Evolutionary conservation across 2,888 invertebrate species (phyloP), one percentile per base, ranked within the genome.

Genomic region (Megastigmus dorsalis): DNA sequence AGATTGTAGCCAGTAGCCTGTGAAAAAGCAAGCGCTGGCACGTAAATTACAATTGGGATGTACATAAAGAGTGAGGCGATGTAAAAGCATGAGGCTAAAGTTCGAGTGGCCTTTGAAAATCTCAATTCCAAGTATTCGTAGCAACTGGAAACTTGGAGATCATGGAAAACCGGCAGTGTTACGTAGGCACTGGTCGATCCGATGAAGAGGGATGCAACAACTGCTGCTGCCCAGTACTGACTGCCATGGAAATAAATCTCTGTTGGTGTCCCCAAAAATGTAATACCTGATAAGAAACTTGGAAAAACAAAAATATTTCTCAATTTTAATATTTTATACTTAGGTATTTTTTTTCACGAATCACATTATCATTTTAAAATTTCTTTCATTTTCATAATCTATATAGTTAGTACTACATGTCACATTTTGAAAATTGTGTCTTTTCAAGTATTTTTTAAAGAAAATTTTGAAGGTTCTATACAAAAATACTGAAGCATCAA

Each of bases 221-320:
- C 75, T 43, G 86, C 81, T 38, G 89, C 85, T 13, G 89, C 85
- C 73, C 89, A 88, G 82, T 93, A 94, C 78, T 92, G 92, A 0
- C 92, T 92, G 2, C 95, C 95, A 83, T 92, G 91, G 30, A 91
- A 89, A 83, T 95, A 95, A 77, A 94, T 92, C 83, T 95, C 95
- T 0, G 94, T 91, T 0, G 95, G 94, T 5, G 93, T 91, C 0
- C 93, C 95, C 10, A 95, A 89, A 7, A 95, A 87, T 0, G 94
- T 93, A 59, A 95, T 92, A 38, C 94, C 94, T 1, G 94, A 74
- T 7, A 74, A 23, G 20, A 74, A 74, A 28, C 74, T 74, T 26
- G 20, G 3, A n/a, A n/a, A 13, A 15, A 50, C 7, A 36, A 30
- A 43, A 36, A 55, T 0, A 20, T 2, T 57, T 41, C n/a, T n/a